Evolutionary conservation across 1,140 invertebrate genomes (phyloP).

Genomic region (Lerema accius): DNA sequence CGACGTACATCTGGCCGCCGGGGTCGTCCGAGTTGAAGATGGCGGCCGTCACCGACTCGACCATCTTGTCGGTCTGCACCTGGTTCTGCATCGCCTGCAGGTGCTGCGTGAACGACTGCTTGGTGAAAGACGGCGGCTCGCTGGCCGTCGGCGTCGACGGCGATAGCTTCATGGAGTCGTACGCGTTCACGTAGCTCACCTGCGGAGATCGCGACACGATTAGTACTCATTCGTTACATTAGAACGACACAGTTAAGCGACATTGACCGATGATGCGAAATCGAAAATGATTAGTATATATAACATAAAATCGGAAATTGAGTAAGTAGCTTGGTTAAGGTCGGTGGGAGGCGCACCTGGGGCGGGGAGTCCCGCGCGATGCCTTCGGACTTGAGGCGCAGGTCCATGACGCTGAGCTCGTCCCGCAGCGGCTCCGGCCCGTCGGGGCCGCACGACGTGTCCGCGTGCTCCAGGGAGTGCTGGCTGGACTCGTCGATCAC

Average conservation of each 20-base stretch:
- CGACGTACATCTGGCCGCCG: conserved; percentile 59
- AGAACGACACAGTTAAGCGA: background rate
- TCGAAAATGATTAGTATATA: background rate
- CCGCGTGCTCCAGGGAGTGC: conserved; percentile 62
- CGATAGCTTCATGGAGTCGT: conserved; percentile 70
- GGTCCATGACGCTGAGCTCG: conserved; percentile 75
- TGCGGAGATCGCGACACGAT: conserved; percentile 49
- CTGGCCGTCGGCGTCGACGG: conserved; percentile 56
- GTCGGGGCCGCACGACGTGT: conserved; percentile 56
- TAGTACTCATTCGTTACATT: background rate
- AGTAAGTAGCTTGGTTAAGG: background rate
- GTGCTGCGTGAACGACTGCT: conserved; percentile 66
- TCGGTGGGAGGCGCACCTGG: conserved; percentile 45
- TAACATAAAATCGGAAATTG: conserved; percentile 1
- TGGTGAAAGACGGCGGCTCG: conserved; percentile 51
- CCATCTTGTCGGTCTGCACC: conserved; percentile 80
- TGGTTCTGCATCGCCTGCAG: conserved; percentile 78
- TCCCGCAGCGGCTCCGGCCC: conserved; percentile 54
- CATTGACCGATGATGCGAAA: too few species aligned
- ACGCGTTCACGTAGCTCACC: conserved; percentile 80
- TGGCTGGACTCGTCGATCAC: conserved; percentile 87
- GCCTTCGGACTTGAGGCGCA: conserved; percentile 82
- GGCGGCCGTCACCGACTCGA: conserved; percentile 78
- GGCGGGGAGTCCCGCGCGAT: conserved; percentile 52
- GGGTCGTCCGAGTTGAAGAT: conserved; percentile 78